Evolutionary conservation across 2,797 vertebrate species (phyloP).

Genomic region (Parauchenoglanis ngamensis): DNA sequence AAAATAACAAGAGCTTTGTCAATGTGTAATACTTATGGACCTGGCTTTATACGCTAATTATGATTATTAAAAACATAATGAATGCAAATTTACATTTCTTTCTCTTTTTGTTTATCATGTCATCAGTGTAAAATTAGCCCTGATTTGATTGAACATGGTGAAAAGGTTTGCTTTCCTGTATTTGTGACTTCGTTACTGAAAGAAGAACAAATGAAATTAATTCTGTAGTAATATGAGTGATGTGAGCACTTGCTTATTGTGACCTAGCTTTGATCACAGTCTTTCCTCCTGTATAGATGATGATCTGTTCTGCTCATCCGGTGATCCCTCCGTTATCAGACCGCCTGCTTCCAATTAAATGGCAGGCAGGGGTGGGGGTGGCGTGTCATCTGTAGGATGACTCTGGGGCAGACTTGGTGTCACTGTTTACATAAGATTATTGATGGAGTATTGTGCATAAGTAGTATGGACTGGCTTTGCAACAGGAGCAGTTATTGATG

Average conservation of each 20-base stretch:
- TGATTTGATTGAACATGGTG: neutral
- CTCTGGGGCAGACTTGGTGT: conserved; percentile 3
- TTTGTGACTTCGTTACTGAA: neutral
- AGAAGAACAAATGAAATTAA: neutral
- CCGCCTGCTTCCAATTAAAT: conserved; percentile 29
- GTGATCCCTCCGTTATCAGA: conserved; percentile 31
- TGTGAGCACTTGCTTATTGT: conserved; percentile 7
- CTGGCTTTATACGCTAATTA: neutral
- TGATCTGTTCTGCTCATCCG: conserved; percentile 18
- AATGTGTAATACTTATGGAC: neutral
- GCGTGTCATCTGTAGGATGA: neutral
- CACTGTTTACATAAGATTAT: conserved; percentile 2
- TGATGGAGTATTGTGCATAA: neutral
- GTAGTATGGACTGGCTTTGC: neutral
- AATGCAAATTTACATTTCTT: neutral
- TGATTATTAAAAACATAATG: neutral
- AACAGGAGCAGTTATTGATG: conserved; percentile 1
- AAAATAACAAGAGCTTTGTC: neutral
- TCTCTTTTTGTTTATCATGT: neutral
- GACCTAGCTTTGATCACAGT: conserved; percentile 26
- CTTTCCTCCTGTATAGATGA: conserved; percentile 13
- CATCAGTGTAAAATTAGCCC: neutral
- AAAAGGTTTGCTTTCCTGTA: neutral
- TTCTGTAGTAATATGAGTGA: neutral
- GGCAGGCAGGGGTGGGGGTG: conserved; percentile 1